Conservation (phyloP, 2,113 vertebrate genomes). For the Chroicocephalus ridibundus region DNA sequence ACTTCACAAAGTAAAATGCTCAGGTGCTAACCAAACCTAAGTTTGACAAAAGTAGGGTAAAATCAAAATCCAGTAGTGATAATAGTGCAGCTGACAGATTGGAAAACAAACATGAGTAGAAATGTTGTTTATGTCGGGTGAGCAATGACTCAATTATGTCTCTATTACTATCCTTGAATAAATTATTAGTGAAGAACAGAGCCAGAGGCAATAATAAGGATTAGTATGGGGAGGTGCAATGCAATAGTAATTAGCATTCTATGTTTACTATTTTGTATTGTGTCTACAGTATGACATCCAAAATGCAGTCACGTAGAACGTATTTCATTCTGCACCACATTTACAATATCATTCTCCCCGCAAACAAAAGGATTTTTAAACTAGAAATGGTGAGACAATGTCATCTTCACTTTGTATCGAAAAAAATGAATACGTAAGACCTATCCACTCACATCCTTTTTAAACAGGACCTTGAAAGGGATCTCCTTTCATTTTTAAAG, state of each 20-base stretch:
- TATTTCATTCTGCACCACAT: not conserved
- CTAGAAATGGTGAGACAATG: not conserved
- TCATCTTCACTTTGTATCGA: not conserved
- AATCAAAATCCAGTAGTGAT: not conserved
- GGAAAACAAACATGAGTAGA: not conserved
- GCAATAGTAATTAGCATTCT: not conserved
- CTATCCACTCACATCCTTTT: not conserved
- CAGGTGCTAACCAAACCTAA: not conserved
- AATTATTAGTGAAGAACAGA: not conserved
- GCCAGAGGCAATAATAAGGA: not conserved
- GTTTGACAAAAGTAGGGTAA: not conserved
- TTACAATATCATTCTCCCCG: not conserved
- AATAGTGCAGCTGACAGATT: not conserved
- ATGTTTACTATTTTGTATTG: not conserved
- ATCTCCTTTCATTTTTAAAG: not conserved
- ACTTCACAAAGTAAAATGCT: not conserved
- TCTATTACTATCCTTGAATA: not conserved
- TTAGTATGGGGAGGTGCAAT: not conserved
- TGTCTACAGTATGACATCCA: not conserved
- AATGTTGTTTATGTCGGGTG: not conserved
- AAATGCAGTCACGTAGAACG: not conserved
- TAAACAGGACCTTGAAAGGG: not conserved
- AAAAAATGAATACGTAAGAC: not conserved
- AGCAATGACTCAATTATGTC: not conserved
- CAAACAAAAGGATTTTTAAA: not conserved